Evolutionary conservation across 1,140 invertebrate species (phyloP).

Genomic region (Danaus plexippus): DNA sequence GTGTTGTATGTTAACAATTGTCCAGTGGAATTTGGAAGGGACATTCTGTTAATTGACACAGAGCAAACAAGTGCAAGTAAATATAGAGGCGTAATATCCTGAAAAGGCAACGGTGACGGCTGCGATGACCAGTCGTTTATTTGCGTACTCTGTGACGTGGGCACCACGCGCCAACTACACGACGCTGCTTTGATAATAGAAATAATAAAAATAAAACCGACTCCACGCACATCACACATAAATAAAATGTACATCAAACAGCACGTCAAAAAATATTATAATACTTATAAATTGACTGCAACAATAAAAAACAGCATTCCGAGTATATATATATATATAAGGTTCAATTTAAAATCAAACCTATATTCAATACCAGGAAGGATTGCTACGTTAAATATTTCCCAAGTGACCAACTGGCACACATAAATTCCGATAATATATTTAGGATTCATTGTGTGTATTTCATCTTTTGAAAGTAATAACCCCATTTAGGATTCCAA

Average conservation of each 20-base stretch:
- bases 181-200: conserved; percentile 11
- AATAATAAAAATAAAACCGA: conserved; percentile 9
- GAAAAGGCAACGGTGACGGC: conserved; percentile 17
- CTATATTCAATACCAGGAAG: too few species aligned
- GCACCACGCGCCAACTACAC: conserved; percentile 9
- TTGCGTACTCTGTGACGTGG: conserved; percentile 22
- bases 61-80: neutral
- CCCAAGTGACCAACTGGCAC: too few species aligned
- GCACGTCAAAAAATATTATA: conserved; percentile 6
- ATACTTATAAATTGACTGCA: too few species aligned
- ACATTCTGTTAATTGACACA: neutral
- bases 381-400: too few species aligned
- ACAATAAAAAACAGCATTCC: too few species aligned
- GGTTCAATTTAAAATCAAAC: too few species aligned
- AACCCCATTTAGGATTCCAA: too few species aligned
- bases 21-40: neutral
- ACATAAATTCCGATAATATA: too few species aligned
- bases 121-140: conserved; percentile 16
- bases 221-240: neutral
- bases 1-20: neutral
- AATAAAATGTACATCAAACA: conserved; percentile 24
- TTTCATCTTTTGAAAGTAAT: too few species aligned
- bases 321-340: too few species aligned
- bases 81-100: conserved; percentile 12
- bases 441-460: too few species aligned